These are phyloP conservation scores for Luehdorfia chinensis DNA, from an alignment of 1,140 invertebrate genomes.

Conservation along the genomic window DNA sequence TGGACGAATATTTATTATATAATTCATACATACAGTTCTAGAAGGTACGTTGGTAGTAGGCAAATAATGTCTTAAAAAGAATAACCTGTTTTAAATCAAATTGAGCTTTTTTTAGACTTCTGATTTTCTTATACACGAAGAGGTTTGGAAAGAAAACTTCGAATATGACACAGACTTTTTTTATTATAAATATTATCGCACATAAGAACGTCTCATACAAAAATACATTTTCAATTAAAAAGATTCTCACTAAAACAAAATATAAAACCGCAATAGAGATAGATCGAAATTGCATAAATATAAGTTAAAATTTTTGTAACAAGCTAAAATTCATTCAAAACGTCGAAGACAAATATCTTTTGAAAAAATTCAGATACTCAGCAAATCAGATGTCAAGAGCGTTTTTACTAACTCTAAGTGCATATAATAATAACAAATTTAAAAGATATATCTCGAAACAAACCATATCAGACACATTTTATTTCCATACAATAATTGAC, in stretches of 20 bases:
- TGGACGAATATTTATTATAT: too few relatives aligned
- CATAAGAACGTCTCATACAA: conserved; percentile 73
- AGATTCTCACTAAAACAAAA: conserved; percentile 65
- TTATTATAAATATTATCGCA: conserved; percentile 75
- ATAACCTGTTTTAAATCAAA: too few relatives aligned
- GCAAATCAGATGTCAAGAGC: conserved; percentile 61
- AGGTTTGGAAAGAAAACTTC: conserved; percentile 15
- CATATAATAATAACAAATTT: conserved; percentile 25
- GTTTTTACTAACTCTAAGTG: conserved; percentile 35
- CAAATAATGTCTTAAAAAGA: too few relatives aligned
- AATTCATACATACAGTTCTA: too few relatives aligned
- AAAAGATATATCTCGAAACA: conserved; percentile 23
- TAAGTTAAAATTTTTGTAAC: conserved; percentile 39
- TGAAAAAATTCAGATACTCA: conserved; percentile 18
- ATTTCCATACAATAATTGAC: conserved; percentile 29
- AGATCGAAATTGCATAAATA: conserved; percentile 39
- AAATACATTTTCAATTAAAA: conserved; percentile 75
- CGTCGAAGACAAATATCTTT: background rate
- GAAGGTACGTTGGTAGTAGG: too few relatives aligned
- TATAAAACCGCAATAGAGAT: conserved; percentile 54
- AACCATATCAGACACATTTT: conserved; percentile 1
- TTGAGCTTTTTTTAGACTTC: too few relatives aligned
- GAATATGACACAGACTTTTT: conserved; percentile 53
- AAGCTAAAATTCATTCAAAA: conserved; percentile 34
- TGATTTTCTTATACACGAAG: too few relatives aligned